phyloP scores from a whole-genome alignment of 2,113 vertebrate genomes.

The Junco hyemalis region DNA sequence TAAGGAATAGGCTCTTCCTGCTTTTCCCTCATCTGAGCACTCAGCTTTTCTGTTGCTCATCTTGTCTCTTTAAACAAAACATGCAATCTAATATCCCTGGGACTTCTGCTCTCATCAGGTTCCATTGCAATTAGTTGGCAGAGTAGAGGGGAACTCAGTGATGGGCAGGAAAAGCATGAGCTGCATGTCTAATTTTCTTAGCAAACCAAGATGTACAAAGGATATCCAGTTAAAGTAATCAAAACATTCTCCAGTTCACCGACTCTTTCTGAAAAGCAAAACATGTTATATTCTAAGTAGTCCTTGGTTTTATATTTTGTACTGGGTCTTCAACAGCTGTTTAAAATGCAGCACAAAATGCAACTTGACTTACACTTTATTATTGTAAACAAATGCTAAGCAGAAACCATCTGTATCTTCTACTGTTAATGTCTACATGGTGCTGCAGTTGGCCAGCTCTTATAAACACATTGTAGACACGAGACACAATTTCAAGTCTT shows the following conservation, averaged over 20 bases:
- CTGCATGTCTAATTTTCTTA: conserved; percentile 17
- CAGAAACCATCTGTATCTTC: conserved; percentile 55
- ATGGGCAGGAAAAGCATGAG: conserved; percentile 12
- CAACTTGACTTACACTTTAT: conserved; percentile 19
- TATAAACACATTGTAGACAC: conserved; percentile 14
- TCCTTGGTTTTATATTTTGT: background rate
- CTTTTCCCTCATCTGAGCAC: background rate
- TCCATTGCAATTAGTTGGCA: background rate
- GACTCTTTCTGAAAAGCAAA: background rate
- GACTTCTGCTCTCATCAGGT: background rate
- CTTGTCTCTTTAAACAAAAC: conserved; percentile 26
- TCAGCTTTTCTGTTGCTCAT: conserved; percentile 5
- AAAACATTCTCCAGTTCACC: conserved; percentile 35
- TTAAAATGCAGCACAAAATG: conserved; percentile 39
- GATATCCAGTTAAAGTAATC: conserved; percentile 22
- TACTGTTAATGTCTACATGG: background rate
- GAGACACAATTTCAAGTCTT: background rate
- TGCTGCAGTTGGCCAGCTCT: conserved; percentile 30
- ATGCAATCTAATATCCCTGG: background rate
- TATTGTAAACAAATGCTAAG: conserved; percentile 30
- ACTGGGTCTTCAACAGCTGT: conserved; percentile 12
- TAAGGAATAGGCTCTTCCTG: background rate
- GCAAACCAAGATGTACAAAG: background rate
- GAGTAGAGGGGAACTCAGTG: background rate
- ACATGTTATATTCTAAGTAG: background rate